A percentile compares a stretch with the other conserved stretches of the same genome.
Evolutionary conservation across 2,113 vertebrate genomes (phyloP).

Genomic region (Peucedramus taeniatus): DNA sequence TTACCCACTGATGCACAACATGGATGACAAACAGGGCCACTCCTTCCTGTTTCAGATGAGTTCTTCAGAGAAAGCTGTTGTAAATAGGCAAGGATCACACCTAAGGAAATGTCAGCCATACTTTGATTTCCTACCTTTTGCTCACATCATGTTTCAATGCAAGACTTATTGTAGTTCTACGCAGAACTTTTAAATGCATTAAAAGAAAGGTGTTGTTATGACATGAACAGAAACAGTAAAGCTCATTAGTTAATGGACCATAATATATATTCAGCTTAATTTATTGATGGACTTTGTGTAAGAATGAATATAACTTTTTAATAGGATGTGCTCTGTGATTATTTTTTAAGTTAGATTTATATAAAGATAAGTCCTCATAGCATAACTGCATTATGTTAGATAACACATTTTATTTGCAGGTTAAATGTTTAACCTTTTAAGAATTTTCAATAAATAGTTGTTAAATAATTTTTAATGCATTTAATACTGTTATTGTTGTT

Average conservation of each 20-base stretch:
- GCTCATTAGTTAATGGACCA: background rate
- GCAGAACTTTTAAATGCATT: background rate
- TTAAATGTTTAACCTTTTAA: background rate
- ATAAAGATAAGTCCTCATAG: background rate
- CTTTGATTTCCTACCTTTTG: background rate
- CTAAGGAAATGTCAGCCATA: fast-evolving
- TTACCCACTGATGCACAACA: background rate
- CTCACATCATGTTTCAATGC: background rate
- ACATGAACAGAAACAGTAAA: background rate
- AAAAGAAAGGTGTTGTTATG: background rate
- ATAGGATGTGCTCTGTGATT: background rate
- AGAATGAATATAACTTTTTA: background rate
- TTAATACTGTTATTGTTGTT: background rate
- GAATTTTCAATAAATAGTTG: background rate
- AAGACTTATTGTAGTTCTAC: background rate
- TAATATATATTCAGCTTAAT: background rate
- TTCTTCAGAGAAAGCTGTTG: background rate
- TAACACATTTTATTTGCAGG: background rate
- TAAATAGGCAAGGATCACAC: background rate
- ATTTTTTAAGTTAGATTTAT: background rate
- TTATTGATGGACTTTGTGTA: background rate
- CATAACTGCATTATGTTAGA: background rate
- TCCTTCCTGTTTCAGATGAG: background rate
- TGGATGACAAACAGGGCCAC: fast-evolving
- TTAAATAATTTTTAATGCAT: background rate